Percentiles rank a stretch among this genome's conserved stretches.
phyloP scores from a whole-genome alignment of 2,888 invertebrate genomes.

The Agrypnus murinus region DNA sequence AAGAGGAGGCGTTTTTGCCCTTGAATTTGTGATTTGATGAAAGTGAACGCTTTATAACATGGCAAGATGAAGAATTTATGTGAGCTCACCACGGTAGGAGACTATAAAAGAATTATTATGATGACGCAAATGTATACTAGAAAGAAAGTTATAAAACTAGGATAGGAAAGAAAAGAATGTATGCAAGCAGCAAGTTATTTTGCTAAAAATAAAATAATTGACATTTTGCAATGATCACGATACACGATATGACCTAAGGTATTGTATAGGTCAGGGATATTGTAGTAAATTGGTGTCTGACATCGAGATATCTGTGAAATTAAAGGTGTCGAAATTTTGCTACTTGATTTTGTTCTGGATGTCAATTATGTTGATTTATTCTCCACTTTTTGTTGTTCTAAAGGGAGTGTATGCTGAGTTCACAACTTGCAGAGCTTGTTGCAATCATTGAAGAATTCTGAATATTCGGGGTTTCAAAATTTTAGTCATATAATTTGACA shows the following conservation, averaged over 20 bases:
- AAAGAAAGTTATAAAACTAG: too few relatives aligned
- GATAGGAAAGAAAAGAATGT: background rate
- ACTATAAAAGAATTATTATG: background rate
- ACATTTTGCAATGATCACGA: conserved; percentile 44
- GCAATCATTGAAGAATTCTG: too few relatives aligned
- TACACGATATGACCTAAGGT: conserved; percentile 37
- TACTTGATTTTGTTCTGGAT: background rate
- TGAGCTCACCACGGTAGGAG: background rate
- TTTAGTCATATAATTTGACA: too few relatives aligned
- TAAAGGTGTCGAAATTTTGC: background rate
- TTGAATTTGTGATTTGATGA: conserved; percentile 24
- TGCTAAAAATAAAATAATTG: conserved; percentile 31
- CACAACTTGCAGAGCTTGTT: too few relatives aligned
- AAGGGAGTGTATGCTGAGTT: too few relatives aligned
- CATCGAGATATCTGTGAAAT: background rate
- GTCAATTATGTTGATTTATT: too few relatives aligned
- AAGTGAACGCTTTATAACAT: conserved; percentile 31
- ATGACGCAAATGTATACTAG: conserved; percentile 10
- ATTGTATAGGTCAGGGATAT: conserved; percentile 36
- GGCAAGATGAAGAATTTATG: conserved; percentile 13
- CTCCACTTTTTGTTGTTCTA: too few relatives aligned
- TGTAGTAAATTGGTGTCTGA: conserved; percentile 1
- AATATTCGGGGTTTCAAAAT: too few relatives aligned
- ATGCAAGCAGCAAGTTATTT: conserved; percentile 22
- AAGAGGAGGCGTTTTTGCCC: conserved; percentile 27